phyloP scores from a whole-genome alignment of 2,888 invertebrate species.

The Pocota personata region DNA sequence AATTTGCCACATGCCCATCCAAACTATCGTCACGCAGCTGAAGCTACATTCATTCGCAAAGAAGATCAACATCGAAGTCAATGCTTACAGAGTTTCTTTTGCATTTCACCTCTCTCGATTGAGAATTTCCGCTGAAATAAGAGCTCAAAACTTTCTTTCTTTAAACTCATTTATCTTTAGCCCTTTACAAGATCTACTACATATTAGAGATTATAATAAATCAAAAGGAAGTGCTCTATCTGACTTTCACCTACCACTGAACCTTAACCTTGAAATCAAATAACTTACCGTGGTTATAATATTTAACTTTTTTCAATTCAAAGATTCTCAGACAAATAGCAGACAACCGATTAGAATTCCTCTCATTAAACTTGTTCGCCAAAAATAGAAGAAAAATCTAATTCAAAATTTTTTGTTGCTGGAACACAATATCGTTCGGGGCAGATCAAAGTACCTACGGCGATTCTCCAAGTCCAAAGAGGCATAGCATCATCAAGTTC shows the following conservation, averaged over 20 bases:
- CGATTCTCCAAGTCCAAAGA: neutral
- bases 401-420: slow-evolving; percentile 8
- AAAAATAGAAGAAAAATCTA: slow-evolving; percentile 26
- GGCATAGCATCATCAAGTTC: slow-evolving; percentile 38
- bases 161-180: no score
- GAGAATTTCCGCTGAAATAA: no score
- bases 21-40: no score
- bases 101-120: no score
- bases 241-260: neutral
- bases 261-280: neutral
- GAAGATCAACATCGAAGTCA: no score
- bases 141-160: no score
- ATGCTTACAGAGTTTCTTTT: no score
- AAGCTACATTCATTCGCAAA: no score
- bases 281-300: neutral
- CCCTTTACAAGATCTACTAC: no score
- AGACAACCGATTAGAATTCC: slow-evolving; percentile 41
- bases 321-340: slow-evolving; percentile 59
- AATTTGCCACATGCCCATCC: no score
- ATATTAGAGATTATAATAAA: no score
- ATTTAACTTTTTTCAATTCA: neutral
- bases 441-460: slow-evolving; percentile 46
- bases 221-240: no score
- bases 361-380: neutral
- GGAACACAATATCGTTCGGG: slow-evolving; percentile 23